phyloP scores from a whole-genome alignment of 2,888 invertebrate genomes.

The Eupelmus urozonus region DNA sequence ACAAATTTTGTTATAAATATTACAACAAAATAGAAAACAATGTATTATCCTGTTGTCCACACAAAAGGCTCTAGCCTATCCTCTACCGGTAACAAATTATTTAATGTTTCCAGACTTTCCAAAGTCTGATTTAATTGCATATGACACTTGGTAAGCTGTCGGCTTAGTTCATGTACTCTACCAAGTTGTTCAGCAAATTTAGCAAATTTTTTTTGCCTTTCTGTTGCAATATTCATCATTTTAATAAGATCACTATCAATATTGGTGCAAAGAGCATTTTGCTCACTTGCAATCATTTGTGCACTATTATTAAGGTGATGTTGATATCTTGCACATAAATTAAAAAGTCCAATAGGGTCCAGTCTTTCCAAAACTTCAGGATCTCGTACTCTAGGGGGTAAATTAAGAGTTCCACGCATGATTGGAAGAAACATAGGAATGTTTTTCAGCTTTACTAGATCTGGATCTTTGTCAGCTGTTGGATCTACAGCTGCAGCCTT shows the following conservation, averaged over 20 bases:
- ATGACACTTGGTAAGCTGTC: constrained; percentile 90
- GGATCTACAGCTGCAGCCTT: constrained; percentile 84
- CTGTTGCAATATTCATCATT: constrained; percentile 84
- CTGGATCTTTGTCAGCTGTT: constrained; percentile 86
- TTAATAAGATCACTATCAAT: constrained; percentile 87
- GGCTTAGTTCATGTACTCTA: constrained; percentile 89
- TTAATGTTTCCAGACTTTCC: constrained; percentile 91
- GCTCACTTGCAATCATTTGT: constrained; percentile 88
- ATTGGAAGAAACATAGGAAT: constrained; percentile 96
- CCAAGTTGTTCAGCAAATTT: constrained; percentile 91
- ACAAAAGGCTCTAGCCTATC: constrained; percentile 92
- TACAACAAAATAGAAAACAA: constrained; percentile 30
- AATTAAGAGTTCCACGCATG: constrained; percentile 91
- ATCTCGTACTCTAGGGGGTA: constrained; percentile 89
- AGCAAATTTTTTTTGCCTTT: constrained; percentile 90
- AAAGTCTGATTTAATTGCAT: constrained; percentile 89
- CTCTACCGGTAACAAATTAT: constrained; percentile 88
- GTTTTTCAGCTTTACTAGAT: constrained; percentile 84
- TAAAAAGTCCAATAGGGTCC: constrained; percentile 84
- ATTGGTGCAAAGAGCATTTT: constrained; percentile 85
- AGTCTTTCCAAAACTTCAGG: constrained; percentile 91
- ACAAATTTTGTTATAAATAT: constrained; percentile 28
- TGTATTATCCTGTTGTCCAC: constrained; percentile 86
- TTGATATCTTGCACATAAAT: constrained; percentile 89
- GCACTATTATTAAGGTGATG: constrained; percentile 91